Evolutionary conservation across 2,797 vertebrate species (phyloP), one percentile per base, ranked within the genome.

Genomic region (Danio aesculapii): DNA sequence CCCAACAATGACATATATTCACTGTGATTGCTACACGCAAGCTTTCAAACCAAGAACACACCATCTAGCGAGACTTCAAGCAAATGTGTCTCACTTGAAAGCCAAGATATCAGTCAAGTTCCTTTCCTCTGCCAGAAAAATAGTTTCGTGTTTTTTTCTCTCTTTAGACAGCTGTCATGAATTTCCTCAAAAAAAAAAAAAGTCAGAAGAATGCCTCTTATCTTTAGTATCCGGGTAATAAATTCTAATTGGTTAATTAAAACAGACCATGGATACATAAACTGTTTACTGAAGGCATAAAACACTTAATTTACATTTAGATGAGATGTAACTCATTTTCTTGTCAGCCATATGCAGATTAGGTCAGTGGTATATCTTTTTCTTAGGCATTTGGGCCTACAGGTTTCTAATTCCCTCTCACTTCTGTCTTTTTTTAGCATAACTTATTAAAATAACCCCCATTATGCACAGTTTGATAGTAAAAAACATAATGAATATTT

Each of bases 301-400:
- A 91, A 90, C 83, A 86, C 79, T 91, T 91, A 67, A 94, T 94
- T 93, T 93, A 92, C 93, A 93, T 94, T 93, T 94, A 94, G 92
- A 94, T 94, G 90, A 92, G 89, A 88, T 89, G 89, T 90, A 92
- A 92, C 91, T 92, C 89, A 90, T 87, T 90, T 92, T 90, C 86
- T 91, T 91, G 90, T 92, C 92, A 92, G 87, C 84, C 84, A 79
- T 89, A 79, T 92, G 89, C 89, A 92, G 90, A 93, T 92, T 87
- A 90, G 88, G 85, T 86, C 86, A 87, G 90, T 90, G 88, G 89
- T 92, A 86, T 86, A 88, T 88, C 88, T 91, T 91, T 90, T 88
- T 30, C 84, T 82, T 85, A 88, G 84, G 87, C 88, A 83, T 88
- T 87, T 88, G 83, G 86, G 86, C 86, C 89, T 90, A 89, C 87